These are phyloP conservation scores for Eleutherodactylus coqui DNA, from an alignment of 2,797 vertebrate genomes.

Conservation along the genomic window DNA sequence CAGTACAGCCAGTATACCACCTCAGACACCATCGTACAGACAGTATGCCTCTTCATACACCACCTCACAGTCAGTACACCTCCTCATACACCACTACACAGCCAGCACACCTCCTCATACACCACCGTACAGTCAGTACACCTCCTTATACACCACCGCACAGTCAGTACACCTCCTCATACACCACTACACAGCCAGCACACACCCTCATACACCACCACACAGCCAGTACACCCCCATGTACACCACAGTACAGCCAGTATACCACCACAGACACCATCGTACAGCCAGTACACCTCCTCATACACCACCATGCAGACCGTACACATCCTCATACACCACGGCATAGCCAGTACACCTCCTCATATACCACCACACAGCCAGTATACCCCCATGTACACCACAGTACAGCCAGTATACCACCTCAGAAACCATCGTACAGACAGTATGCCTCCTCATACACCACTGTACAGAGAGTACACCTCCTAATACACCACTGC, in stretches of 20 bases:
- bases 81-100: background rate
- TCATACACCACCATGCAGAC: too few species aligned
- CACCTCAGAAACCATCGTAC: background rate
- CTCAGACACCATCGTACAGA: background rate
- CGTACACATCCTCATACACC: too few species aligned
- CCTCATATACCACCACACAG: background rate
- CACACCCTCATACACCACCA: background rate
- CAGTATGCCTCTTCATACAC: background rate
- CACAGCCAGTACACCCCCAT: background rate
- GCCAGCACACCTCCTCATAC: background rate
- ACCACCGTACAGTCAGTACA: background rate
- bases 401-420: background rate
- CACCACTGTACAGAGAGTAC: background rate
- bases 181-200: background rate
- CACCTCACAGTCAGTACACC: background rate
- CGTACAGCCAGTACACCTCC: too few species aligned
- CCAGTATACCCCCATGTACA: background rate
- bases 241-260: background rate
- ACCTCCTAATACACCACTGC: background rate
- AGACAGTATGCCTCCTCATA: background rate
- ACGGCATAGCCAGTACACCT: background rate
- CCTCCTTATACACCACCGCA: too few species aligned
- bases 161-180: too few species aligned
- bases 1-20: background rate
- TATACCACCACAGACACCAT: background rate